A percentile compares a stretch with the other conserved stretches of the same genome.
phyloP scores from a whole-genome alignment of 2,888 invertebrate genomes.

The Tipula unca region DNA sequence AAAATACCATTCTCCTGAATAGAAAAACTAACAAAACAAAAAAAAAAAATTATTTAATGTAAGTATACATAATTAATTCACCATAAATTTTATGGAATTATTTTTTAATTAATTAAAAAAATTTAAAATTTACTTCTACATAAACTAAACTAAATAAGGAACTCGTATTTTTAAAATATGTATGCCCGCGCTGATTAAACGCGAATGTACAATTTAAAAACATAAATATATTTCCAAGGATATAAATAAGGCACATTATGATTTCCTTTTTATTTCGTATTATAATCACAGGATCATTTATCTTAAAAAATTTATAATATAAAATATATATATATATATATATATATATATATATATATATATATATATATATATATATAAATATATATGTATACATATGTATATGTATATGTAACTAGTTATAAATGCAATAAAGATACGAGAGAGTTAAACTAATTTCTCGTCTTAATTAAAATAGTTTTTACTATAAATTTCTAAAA shows the following conservation, averaged over 20 bases:
- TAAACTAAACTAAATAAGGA: not conserved
- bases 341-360: too few species aligned
- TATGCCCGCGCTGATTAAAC: not conserved
- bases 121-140: not conserved
- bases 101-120: not conserved
- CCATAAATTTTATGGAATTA: not conserved
- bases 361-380: too few species aligned
- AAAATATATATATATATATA: too few species aligned
- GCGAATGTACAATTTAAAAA: not conserved
- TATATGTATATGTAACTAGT: too few species aligned
- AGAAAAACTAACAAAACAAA: not conserved
- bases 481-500: not conserved
- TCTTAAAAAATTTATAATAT: not conserved
- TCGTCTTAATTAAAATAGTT: not conserved
- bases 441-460: not conserved
- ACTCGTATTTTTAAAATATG: not conserved
- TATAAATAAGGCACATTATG: not conserved
- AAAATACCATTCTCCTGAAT: not conserved
- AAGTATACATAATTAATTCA: not conserved
- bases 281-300: not conserved
- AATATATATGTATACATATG: too few species aligned
- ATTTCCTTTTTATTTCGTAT: not conserved
- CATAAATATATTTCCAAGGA: not conserved
- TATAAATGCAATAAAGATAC: not conserved
- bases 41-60: not conserved